A percentile compares a stretch with the other conserved stretches of the same genome.
phyloP scores from a whole-genome alignment of 2,113 vertebrate genomes.

The Jaculus jaculus region DNA sequence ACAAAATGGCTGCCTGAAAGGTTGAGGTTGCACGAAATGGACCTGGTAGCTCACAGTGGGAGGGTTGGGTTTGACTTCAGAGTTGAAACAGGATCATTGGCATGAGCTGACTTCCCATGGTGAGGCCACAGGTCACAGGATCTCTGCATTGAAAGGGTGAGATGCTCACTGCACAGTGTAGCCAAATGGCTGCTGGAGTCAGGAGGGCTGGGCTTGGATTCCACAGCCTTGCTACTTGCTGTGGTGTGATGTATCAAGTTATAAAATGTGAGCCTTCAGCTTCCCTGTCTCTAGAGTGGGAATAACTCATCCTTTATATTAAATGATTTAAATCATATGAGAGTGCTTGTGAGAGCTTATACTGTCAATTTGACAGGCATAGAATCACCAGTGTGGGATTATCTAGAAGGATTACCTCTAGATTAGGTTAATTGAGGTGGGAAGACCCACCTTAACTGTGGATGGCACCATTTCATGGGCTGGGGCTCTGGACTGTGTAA shows the following conservation, averaged over 20 bases:
- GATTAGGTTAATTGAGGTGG: too few relatives aligned
- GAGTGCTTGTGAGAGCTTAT: background rate
- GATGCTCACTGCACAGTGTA: background rate
- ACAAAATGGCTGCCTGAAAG: background rate
- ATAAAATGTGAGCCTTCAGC: background rate
- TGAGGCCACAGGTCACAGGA: background rate
- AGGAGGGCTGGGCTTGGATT: background rate
- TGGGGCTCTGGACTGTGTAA: too few relatives aligned
- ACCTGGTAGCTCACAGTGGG: background rate
- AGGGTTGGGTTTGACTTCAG: background rate
- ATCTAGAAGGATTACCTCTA: too few relatives aligned
- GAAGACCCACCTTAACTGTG: too few relatives aligned
- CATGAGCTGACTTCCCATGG: background rate
- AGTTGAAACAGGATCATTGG: background rate
- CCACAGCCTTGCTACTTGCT: background rate
- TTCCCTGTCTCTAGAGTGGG: background rate
- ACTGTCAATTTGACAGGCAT: too few relatives aligned
- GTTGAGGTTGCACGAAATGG: too few relatives aligned
- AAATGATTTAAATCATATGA: background rate
- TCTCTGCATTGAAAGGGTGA: background rate
- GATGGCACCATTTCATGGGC: too few relatives aligned
- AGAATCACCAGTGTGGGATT: too few relatives aligned
- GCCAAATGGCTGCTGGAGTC: background rate
- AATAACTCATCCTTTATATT: background rate
- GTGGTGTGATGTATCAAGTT: background rate